Evolutionary conservation across 2,797 vertebrate genomes (phyloP).

Genomic region (Lophotriccus pileatus): DNA sequence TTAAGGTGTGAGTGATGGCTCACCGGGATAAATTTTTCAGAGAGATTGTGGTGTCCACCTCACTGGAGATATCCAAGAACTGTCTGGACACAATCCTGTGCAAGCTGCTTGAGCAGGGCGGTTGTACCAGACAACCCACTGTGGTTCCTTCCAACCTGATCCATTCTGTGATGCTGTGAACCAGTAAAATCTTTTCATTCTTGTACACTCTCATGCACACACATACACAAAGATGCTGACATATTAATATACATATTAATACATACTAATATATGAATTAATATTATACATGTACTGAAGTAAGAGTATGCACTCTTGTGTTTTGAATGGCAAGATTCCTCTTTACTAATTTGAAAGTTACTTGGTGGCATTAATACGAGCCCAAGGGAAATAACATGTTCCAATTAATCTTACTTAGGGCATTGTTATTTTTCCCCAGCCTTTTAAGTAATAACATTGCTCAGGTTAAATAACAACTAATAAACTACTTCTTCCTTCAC

Average conservation of each 20-base stretch:
- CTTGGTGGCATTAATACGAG: constrained; percentile 11
- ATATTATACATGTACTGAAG: neutral
- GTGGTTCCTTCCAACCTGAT: neutral
- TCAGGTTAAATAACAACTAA: constrained; percentile 46
- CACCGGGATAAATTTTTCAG: accelerated
- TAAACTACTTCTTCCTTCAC: constrained; percentile 12
- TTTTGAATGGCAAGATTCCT: neutral
- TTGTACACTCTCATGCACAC: neutral
- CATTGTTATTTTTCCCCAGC: neutral
- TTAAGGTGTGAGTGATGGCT: neutral
- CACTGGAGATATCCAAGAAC: neutral
- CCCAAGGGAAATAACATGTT: constrained; percentile 11
- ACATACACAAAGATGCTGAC: neutral
- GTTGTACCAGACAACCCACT: neutral
- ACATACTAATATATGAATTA: neutral
- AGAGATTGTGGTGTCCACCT: neutral
- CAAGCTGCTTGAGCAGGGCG: neutral
- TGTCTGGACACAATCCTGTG: neutral
- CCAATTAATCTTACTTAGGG: constrained; percentile 31
- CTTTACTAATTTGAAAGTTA: constrained; percentile 13
- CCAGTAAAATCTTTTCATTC: neutral
- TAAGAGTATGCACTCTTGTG: neutral
- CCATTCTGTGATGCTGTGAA: neutral
- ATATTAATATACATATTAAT: neutral
- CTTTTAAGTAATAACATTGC: constrained; percentile 29